Percentiles rank a stretch among this genome's conserved stretches.
Evolutionary conservation across 2,888 invertebrate species (phyloP).

Genomic region (Lepetodrilus schrolli): DNA sequence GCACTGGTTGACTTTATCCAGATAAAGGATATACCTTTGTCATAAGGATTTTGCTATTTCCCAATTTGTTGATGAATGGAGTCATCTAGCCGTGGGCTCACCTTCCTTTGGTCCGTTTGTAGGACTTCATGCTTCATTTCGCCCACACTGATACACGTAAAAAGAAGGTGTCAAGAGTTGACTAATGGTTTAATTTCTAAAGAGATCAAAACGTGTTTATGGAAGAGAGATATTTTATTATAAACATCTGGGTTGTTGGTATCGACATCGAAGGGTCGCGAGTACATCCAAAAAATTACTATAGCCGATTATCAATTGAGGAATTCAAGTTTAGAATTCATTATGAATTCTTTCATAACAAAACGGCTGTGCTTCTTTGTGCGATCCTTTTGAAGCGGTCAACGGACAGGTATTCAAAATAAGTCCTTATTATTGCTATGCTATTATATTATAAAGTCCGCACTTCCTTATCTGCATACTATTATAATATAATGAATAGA

Average conservation of each 20-base stretch:
- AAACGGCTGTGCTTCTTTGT: too few species aligned
- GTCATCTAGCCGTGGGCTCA: neutral
- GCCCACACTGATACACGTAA: neutral
- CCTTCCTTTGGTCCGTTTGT: constrained; percentile 1
- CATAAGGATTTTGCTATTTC: neutral
- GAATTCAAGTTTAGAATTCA: too few species aligned
- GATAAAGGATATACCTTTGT: constrained; percentile 7
- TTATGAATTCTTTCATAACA: too few species aligned
- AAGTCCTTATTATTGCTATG: too few species aligned
- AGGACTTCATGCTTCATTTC: neutral
- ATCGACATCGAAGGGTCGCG: too few species aligned
- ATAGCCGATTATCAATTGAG: too few species aligned
- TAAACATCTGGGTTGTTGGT: neutral
- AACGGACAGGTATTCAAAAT: too few species aligned
- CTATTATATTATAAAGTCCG: too few species aligned
- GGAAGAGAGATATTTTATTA: neutral
- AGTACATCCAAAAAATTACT: too few species aligned
- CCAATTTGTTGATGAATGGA: constrained; percentile 12
- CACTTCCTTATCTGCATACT: too few species aligned
- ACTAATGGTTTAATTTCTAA: constrained; percentile 7
- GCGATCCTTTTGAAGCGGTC: too few species aligned
- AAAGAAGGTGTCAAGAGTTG: neutral
- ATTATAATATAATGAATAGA: too few species aligned
- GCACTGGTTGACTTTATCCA: neutral
- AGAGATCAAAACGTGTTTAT: neutral